Evolutionary conservation across 2,888 invertebrate species (phyloP).

Genomic region (Drosophila mercatorum): DNA sequence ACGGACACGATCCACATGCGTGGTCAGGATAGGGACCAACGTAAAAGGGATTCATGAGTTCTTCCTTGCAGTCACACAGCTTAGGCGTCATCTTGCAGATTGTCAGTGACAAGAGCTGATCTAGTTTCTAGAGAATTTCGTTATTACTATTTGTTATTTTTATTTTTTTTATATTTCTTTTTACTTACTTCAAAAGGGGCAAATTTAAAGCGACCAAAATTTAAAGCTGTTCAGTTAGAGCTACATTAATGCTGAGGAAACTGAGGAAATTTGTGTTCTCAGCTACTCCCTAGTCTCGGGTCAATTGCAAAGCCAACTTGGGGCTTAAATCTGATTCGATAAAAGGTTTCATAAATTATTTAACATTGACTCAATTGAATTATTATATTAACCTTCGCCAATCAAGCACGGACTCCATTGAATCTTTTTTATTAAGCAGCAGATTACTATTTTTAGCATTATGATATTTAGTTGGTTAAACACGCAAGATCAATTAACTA

Average conservation of each 20-base stretch:
- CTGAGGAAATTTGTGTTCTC: neutral
- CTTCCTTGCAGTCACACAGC: neutral
- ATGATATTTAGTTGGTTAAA: neutral
- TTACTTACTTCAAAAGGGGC: neutral
- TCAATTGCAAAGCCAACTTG: neutral
- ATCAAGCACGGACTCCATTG: no score
- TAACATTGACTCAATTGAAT: no score
- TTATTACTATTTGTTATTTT: no score
- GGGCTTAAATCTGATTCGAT: no score
- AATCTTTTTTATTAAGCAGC: no score
- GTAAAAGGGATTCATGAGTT: constrained; percentile 61
- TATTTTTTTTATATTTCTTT: no score
- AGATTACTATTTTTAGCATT: neutral
- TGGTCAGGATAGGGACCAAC: constrained; percentile 60
- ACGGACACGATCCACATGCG: constrained; percentile 51
- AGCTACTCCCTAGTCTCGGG: no score
- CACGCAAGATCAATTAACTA: neutral
- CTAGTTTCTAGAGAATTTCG: neutral
- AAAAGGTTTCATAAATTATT: no score
- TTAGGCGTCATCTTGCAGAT: constrained; percentile 6
- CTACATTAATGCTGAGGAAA: neutral
- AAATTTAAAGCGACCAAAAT: neutral
- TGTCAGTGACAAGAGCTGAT: neutral
- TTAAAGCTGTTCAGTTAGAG: neutral
- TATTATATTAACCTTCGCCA: no score